A percentile compares a stretch with the other conserved stretches of the same genome.
These are phyloP conservation scores for Ischnura elegans DNA, from an alignment of 2,888 invertebrate species.

Conservation along the genomic window DNA sequence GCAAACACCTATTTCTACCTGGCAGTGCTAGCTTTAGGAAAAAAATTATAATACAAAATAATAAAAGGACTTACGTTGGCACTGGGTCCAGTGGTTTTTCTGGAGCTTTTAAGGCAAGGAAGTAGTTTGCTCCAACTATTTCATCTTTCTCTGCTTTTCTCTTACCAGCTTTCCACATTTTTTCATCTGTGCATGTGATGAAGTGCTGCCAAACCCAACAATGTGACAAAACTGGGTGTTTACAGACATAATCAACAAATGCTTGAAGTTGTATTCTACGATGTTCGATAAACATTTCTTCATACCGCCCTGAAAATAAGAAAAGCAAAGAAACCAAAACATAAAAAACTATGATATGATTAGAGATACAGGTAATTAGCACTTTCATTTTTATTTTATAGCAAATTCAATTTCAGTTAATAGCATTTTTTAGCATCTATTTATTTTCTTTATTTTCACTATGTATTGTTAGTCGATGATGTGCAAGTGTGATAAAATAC, in stretches of 20 bases:
- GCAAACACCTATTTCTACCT: not conserved
- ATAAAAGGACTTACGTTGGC: constrained; percentile 77
- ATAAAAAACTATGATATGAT: too few relatives aligned
- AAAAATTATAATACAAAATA: not conserved
- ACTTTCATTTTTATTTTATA: too few relatives aligned
- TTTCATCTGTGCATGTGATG: constrained; percentile 97
- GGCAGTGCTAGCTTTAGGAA: not conserved
- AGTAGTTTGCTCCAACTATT: constrained; percentile 93
- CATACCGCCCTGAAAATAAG: constrained; percentile 87
- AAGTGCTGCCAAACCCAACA: constrained; percentile 98
- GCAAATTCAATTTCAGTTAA: not conserved
- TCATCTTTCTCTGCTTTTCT: constrained; percentile 96
- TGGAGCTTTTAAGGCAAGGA: constrained; percentile 92
- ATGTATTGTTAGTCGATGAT: not conserved
- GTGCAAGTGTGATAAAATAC: too few relatives aligned
- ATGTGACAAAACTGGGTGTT: constrained; percentile 95
- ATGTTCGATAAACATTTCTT: constrained; percentile 97
- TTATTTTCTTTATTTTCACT: not conserved
- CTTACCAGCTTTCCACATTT: constrained; percentile 98
- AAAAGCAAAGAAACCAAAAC: too few relatives aligned
- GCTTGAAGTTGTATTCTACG: constrained; percentile 95
- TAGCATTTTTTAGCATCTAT: too few relatives aligned
- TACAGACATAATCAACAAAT: constrained; percentile 97
- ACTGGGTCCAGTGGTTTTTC: constrained; percentile 84
- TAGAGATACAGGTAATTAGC: too few relatives aligned